Percentiles rank a stretch among this genome's conserved stretches.
These are phyloP conservation scores for Lacerta bilineata DNA, from an alignment of 2,797 vertebrate species.

Conservation along the genomic window DNA sequence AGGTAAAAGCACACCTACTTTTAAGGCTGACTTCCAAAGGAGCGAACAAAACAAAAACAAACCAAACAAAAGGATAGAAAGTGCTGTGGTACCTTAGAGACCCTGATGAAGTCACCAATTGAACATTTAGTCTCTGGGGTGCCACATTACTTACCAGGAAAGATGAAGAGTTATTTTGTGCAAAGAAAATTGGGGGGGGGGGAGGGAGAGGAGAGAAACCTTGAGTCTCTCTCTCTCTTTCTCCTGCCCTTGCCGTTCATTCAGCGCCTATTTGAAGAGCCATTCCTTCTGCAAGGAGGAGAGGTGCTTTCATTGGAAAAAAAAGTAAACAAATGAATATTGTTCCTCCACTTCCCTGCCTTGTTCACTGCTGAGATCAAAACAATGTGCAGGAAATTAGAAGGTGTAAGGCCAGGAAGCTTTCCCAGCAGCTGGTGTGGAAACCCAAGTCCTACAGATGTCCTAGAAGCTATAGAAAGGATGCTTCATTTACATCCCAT, in stretches of 20 bases:
- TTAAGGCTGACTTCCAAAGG: neutral
- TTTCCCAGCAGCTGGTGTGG: neutral
- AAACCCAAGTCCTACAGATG: no score
- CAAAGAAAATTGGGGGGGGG: neutral
- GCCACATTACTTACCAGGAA: neutral
- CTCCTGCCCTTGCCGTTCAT: neutral
- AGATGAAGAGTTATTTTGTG: neutral
- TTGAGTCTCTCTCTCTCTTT: neutral
- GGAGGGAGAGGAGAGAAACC: neutral
- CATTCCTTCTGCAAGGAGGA: neutral
- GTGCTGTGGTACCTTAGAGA: neutral
- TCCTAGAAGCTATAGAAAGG: no score
- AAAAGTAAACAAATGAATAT: neutral
- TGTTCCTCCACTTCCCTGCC: neutral
- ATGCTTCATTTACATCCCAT: neutral
- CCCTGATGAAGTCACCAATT: neutral
- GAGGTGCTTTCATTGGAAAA: neutral
- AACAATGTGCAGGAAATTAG: neutral
- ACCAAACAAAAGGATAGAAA: neutral
- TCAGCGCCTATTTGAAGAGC: neutral
- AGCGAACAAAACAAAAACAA: neutral
- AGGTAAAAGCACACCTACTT: neutral
- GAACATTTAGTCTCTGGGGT: conserved; percentile 4
- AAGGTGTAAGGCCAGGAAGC: neutral
- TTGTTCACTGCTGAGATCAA: neutral